Evolutionary conservation across 2,797 vertebrate genomes (phyloP).

Genomic region (Sebastes cheni): DNA sequence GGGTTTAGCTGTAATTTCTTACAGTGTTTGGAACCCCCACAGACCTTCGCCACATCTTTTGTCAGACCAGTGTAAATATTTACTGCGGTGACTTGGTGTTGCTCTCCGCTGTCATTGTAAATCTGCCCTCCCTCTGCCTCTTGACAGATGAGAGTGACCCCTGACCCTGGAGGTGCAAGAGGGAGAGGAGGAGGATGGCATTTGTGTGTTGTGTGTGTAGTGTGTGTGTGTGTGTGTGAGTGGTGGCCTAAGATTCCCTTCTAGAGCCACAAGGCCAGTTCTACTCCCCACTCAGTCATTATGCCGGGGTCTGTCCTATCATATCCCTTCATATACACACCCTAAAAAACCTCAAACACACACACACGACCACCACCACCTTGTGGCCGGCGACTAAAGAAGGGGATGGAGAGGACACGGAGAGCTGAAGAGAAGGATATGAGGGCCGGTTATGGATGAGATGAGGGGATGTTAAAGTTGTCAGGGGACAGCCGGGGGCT

Average conservation of each 20-base stretch:
- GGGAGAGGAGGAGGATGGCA: conserved; percentile 60
- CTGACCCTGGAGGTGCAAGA: conserved; percentile 73
- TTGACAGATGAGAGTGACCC: conserved; percentile 75
- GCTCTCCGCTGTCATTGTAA: conserved; percentile 75
- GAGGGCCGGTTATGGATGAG: conserved; percentile 73
- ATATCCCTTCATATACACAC: conserved; percentile 44
- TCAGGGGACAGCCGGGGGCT: conserved; percentile 73
- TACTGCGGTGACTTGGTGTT: conserved; percentile 73
- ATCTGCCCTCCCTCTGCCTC: conserved; percentile 72
- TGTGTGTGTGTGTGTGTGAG: conserved; percentile 23
- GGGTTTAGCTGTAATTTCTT: conserved; percentile 51
- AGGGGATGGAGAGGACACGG: conserved; percentile 38
- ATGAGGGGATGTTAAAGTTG: conserved; percentile 71
- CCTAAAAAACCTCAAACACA: conserved; percentile 30
- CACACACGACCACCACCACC: conserved; percentile 49
- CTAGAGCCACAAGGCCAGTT: conserved; percentile 27
- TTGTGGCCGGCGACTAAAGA: conserved; percentile 36
- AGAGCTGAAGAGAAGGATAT: conserved; percentile 22
- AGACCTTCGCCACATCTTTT: conserved; percentile 73
- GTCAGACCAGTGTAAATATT: conserved; percentile 81
- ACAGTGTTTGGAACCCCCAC: conserved; percentile 50
- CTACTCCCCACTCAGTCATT: conserved; percentile 54
- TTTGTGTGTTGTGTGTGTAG: conserved; percentile 47
- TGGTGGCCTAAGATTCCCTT: conserved; percentile 42
- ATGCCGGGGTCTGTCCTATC: conserved; percentile 58